These are phyloP conservation scores for Pangasius mekongensis DNA, from an alignment of 2,797 vertebrate species.

Conservation along the genomic window DNA sequence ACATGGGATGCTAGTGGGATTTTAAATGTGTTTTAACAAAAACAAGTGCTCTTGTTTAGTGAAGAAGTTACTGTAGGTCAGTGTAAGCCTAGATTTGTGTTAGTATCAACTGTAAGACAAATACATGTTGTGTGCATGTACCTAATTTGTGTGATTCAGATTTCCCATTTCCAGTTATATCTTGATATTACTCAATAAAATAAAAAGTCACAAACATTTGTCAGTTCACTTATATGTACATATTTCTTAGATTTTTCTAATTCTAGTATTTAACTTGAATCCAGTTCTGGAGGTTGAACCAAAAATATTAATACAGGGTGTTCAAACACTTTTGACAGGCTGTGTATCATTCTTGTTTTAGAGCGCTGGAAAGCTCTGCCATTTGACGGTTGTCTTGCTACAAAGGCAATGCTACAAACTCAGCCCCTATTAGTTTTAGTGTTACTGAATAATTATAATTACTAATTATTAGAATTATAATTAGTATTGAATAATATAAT, in stretches of 20 bases:
- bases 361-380: not conserved
- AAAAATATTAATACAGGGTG: not conserved
- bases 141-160: not conserved
- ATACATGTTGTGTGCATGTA: not conserved
- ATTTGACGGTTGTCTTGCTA: not conserved
- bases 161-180: not conserved
- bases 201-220: not conserved
- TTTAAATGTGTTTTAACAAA: not conserved
- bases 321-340: not conserved
- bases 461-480: not conserved
- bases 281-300: not conserved
- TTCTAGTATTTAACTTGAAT: not conserved
- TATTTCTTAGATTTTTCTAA: not conserved
- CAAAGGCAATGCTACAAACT: not conserved
- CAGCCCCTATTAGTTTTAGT: not conserved
- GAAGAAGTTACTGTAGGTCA: not conserved
- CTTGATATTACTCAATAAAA: not conserved
- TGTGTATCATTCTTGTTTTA: not conserved
- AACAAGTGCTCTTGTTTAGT: not conserved
- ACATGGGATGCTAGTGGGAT: not conserved
- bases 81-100: not conserved
- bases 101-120: not conserved
- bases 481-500: not conserved
- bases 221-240: not conserved
- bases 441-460: not conserved